phyloP scores from a whole-genome alignment of 2,888 invertebrate genomes.

The Lepidochrysops patricia region DNA sequence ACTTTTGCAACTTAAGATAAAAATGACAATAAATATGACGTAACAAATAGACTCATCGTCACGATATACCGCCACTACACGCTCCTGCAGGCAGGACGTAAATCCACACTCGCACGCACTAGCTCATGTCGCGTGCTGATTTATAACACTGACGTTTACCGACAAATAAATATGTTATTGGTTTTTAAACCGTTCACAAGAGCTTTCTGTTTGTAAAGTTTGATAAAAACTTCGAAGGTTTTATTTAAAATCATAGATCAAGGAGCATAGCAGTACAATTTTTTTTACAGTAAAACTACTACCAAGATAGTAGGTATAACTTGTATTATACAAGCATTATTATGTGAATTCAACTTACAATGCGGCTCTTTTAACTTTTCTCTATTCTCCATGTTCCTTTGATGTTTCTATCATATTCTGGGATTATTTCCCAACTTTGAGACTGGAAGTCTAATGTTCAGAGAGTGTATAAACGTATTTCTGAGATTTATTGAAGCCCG shows the following conservation, averaged over 20 bases:
- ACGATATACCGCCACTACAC: neutral
- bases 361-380: neutral
- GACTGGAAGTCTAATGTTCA: neutral
- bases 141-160: conserved; percentile 28
- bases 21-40: neutral
- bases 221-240: too few species aligned
- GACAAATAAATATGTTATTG: neutral
- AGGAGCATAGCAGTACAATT: too few species aligned
- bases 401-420: neutral
- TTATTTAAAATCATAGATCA: too few species aligned
- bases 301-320: too few species aligned
- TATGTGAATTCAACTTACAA: too few species aligned
- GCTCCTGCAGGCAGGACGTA: neutral
- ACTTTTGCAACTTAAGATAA: neutral
- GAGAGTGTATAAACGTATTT: neutral
- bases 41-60: neutral
- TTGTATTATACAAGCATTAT: too few species aligned
- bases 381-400: neutral
- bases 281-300: too few species aligned
- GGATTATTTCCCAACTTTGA: neutral
- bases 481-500: neutral
- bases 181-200: neutral
- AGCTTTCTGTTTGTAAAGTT: neutral
- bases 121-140: conserved; percentile 49
- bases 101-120: conserved; percentile 27